Base-by-base conservation (phyloP, 1,140 invertebrate species). In the Drosophila neocordata region DNA sequence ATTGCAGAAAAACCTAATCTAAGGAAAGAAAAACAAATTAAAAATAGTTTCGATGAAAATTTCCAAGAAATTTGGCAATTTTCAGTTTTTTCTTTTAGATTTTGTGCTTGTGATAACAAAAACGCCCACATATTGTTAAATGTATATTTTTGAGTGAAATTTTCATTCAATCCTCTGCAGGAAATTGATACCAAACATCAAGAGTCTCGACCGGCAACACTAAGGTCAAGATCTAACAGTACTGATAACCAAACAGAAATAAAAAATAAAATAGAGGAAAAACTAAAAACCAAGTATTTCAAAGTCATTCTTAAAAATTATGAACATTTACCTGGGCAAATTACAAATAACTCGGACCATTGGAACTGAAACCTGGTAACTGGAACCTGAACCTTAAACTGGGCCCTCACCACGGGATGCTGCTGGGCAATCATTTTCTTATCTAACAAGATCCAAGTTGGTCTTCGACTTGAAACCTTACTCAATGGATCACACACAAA, bases 291-390 rank as follows among this genome's bases (percentile, higher is more conserved):
- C 59, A 60, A 76, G 68, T 72, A 72, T 78, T 68, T 58, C 75
- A 73, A 24, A 88, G 83, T 88, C 83, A 88, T 88, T 88, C 83
- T 88, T 89, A 83, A 88, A 87, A 88, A 88, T 88, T 88, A 88
- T 88, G 83, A 88, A 79, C 83, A 88, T 88, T 79, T 88, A 88
- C 83, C 83, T 88, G 79, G 65, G 71, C 83, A 87, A 87, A 87
- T 87, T 87, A 87, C 75, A 65, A 41, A 76, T 60, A 60, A 72
- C 62, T 59, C 55, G 20, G 63, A 60, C 37, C 41, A 22, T 31
- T 18, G 20, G 38, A 56, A 66, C 63, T 38, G 31, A 63, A 53
- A 64, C 59, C 58, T 48, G 59, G n/a, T n/a, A n/a, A n/a, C n/a
- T n/a, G 2, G 15, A 48, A 35, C 34, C 34, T 35, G 9, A 35